Evolutionary conservation across 1,140 invertebrate genomes (phyloP).

Genomic region (Drepana arcuata): DNA sequence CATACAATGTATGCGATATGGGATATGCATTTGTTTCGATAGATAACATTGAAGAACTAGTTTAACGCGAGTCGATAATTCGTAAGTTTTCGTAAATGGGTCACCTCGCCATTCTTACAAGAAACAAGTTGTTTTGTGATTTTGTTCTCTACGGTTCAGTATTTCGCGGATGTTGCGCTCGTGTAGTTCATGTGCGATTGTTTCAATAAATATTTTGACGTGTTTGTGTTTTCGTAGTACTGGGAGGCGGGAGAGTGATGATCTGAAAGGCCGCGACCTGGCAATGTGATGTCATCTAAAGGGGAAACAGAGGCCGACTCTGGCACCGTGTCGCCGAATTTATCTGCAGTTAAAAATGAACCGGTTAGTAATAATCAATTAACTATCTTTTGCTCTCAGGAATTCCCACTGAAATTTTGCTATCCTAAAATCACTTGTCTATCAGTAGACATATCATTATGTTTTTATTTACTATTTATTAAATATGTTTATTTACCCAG

Average conservation of each 20-base stretch:
- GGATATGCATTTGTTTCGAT: slow-evolving; percentile 32
- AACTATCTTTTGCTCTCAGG: no score
- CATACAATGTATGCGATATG: slow-evolving; percentile 13
- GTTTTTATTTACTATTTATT: no score
- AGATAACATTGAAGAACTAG: slow-evolving; percentile 55
- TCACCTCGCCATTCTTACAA: slow-evolving; percentile 66
- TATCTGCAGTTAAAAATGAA: slow-evolving; percentile 66
- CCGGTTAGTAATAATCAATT: no score
- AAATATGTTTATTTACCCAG: no score
- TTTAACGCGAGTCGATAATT: slow-evolving; percentile 61
- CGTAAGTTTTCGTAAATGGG: slow-evolving; percentile 70
- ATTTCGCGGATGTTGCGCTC: slow-evolving; percentile 1
- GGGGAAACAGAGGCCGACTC: slow-evolving; percentile 72
- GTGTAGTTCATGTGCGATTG: slow-evolving; percentile 6
- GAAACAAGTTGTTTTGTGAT: slow-evolving; percentile 34
- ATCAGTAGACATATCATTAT: no score
- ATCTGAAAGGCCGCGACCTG: slow-evolving; percentile 53
- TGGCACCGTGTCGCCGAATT: slow-evolving; percentile 67
- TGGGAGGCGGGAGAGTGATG: slow-evolving; percentile 64
- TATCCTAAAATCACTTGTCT: no score
- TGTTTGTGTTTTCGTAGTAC: slow-evolving; percentile 45
- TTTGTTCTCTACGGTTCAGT: slow-evolving; percentile 5
- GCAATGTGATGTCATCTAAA: slow-evolving; percentile 72
- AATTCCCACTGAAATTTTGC: no score
- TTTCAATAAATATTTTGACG: slow-evolving; percentile 7